Evolutionary conservation across 2,888 invertebrate genomes (phyloP).

Genomic region (Rugalucina vietnamica): DNA sequence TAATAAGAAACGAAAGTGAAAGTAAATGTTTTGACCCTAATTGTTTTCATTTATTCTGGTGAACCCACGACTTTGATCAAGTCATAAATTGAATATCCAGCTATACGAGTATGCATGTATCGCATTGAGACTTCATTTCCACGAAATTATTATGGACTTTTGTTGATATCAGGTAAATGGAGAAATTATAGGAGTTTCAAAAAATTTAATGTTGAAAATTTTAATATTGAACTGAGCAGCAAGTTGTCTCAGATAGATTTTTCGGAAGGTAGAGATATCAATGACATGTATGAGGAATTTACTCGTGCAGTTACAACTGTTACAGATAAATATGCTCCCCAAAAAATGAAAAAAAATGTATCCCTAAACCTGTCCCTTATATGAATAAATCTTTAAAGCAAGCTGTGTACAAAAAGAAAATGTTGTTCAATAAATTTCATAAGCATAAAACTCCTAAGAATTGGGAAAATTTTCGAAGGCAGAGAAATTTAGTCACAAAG

Average conservation of each 20-base stretch:
- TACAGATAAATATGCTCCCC: slow-evolving; percentile 31
- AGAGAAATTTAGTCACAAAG: slow-evolving; percentile 30
- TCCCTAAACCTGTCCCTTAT: slow-evolving; percentile 19
- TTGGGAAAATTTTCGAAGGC: slow-evolving; percentile 30
- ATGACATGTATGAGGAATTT: slow-evolving; percentile 3
- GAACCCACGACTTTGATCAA: too few relatives aligned
- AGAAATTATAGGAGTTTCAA: slow-evolving; percentile 18
- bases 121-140: too few relatives aligned
- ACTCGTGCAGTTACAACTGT: not conserved
- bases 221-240: slow-evolving; percentile 1
- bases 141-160: too few relatives aligned
- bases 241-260: not conserved
- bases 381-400: slow-evolving; percentile 33
- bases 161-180: too few relatives aligned
- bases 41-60: too few relatives aligned
- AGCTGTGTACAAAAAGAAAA: slow-evolving; percentile 37
- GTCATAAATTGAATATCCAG: too few relatives aligned
- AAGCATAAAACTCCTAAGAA: slow-evolving; percentile 13
- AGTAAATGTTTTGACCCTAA: too few relatives aligned
- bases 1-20: too few relatives aligned
- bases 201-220: slow-evolving; percentile 4
- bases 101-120: too few relatives aligned
- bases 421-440: slow-evolving; percentile 22
- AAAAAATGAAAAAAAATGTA: slow-evolving; percentile 17
- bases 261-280: not conserved